These are phyloP conservation scores for Dolichopus griseipennis DNA, from an alignment of 2,888 invertebrate species.

Conservation along the genomic window DNA sequence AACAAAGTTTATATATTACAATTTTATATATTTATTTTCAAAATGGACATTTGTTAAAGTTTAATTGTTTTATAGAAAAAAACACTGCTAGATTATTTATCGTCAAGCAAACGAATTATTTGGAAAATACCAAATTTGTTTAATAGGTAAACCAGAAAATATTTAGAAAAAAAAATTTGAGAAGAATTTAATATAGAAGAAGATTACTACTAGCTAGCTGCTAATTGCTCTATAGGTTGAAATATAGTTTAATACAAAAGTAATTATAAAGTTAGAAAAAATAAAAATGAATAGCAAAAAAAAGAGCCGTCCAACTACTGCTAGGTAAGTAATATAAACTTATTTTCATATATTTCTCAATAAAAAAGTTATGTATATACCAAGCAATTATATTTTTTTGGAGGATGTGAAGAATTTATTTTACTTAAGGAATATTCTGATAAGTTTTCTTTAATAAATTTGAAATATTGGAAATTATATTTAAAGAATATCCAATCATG, in stretches of 20 bases:
- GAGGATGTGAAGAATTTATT: too few species aligned
- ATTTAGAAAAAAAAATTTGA: neutral
- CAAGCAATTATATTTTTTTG: too few species aligned
- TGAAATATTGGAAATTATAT: too few species aligned
- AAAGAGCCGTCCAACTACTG: neutral
- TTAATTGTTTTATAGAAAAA: neutral
- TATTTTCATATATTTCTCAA: too few species aligned
- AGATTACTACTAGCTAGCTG: neutral
- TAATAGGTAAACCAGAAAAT: neutral
- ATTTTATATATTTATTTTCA: neutral
- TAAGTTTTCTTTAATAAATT: too few species aligned
- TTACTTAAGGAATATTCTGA: too few species aligned
- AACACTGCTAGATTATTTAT: neutral
- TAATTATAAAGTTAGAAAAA: neutral
- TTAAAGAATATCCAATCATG: too few species aligned
- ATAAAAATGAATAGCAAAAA: neutral
- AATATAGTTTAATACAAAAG: neutral
- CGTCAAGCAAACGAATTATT: neutral
- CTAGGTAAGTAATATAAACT: neutral
- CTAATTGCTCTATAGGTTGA: neutral
- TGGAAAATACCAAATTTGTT: neutral
- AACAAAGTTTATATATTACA: neutral
- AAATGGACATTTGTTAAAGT: constrained; percentile 1
- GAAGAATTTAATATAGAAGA: neutral
- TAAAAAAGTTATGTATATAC: too few species aligned